Conservation (phyloP, 2,113 vertebrate species). For the Festucalex cinctus region DNA sequence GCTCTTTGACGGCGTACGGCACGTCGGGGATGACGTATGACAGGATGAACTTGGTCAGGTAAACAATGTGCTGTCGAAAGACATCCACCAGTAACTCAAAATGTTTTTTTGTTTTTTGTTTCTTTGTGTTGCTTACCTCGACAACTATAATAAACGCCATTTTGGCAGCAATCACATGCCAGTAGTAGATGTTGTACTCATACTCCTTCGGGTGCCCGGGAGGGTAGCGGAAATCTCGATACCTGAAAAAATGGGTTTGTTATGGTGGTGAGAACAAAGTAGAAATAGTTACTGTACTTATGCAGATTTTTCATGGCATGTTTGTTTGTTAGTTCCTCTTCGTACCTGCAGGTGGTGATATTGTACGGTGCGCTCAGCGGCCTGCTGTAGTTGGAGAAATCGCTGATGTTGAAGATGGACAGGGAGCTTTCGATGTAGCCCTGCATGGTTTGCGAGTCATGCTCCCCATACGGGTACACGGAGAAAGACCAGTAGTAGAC, state of each 20-base stretch:
- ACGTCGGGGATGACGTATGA: slow-evolving; percentile 86
- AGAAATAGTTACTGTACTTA: neutral
- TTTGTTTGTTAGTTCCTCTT: neutral
- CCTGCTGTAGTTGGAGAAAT: slow-evolving; percentile 75
- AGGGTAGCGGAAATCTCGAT: slow-evolving; percentile 87
- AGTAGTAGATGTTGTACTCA: slow-evolving; percentile 84
- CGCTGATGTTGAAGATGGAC: slow-evolving; percentile 76
- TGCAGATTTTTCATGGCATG: too few relatives aligned
- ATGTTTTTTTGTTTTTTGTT: neutral
- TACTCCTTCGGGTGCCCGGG: slow-evolving; percentile 83
- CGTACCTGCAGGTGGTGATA: slow-evolving; percentile 80
- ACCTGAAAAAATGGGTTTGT: slow-evolving; percentile 60
- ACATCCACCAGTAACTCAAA: neutral
- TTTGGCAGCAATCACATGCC: slow-evolving; percentile 91
- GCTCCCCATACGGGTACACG: slow-evolving; percentile 76
- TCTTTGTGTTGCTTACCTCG: slow-evolving; percentile 73
- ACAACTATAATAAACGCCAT: slow-evolving; percentile 90
- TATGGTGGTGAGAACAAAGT: neutral
- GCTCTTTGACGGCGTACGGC: slow-evolving; percentile 80
- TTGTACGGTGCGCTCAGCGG: slow-evolving; percentile 42
- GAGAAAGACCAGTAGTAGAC: slow-evolving; percentile 97
- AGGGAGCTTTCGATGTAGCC: slow-evolving; percentile 90
- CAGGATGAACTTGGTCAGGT: slow-evolving; percentile 87
- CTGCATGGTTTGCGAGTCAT: slow-evolving; percentile 76
- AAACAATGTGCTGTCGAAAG: slow-evolving; percentile 83